Conservation (phyloP, 2,797 vertebrate genomes). For the Potorous gilbertii region DNA sequence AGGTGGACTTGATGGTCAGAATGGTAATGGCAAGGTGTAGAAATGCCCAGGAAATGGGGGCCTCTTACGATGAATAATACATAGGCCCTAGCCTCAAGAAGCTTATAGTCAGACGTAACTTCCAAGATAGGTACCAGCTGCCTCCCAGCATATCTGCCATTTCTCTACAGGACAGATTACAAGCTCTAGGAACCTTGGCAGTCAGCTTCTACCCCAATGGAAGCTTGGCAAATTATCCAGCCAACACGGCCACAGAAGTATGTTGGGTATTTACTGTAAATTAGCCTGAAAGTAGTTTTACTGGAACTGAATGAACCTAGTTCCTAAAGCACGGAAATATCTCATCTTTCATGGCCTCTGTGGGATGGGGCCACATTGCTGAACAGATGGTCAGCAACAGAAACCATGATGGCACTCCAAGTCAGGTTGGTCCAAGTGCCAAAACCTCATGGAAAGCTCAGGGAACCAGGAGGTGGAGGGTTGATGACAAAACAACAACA, state of each 20-base stretch:
- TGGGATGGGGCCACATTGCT: background rate
- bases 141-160: background rate
- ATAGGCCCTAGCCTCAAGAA: background rate
- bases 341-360: conserved; percentile 11
- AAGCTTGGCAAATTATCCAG: background rate
- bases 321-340: background rate
- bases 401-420: rapidly evolving
- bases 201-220: background rate
- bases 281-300: background rate
- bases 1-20: background rate
- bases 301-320: conserved; percentile 12
- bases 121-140: background rate
- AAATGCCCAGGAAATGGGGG: background rate
- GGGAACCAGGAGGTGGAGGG: background rate
- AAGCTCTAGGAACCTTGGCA: background rate
- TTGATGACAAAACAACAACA: background rate
- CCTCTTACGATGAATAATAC: background rate
- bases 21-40: background rate
- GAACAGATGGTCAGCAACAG: background rate
- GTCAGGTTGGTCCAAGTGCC: background rate
- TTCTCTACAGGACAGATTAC: background rate
- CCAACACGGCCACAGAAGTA: background rate
- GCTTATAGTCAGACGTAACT: background rate
- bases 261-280: background rate
- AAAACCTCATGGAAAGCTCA: background rate